These are phyloP conservation scores for Pseudois nayaur DNA, from an alignment of 2,113 vertebrate species.

Conservation along the genomic window DNA sequence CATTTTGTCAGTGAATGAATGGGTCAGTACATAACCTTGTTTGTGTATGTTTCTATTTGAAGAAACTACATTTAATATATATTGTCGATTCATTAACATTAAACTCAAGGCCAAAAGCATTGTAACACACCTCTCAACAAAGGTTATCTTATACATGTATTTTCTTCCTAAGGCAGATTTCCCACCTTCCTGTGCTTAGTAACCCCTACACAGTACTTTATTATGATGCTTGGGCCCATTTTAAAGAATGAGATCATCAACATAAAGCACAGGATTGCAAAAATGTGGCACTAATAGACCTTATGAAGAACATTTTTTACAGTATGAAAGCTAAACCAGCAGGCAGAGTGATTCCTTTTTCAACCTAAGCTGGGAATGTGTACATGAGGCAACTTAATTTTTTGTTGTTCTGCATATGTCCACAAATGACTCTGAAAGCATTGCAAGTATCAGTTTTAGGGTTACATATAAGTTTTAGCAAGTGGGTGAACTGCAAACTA, in stretches of 20 bases:
- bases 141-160: not conserved
- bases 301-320: not conserved
- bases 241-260: not conserved
- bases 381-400: not conserved
- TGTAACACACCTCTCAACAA: not conserved
- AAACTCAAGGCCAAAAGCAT: not conserved
- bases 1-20: not conserved
- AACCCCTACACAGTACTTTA: not conserved
- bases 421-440: not conserved
- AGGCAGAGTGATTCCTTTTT: not conserved
- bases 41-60: constrained; percentile 1
- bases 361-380: not conserved
- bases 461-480: not conserved
- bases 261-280: not conserved
- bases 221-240: not conserved
- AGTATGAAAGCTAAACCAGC: not conserved
- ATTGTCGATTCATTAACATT: not conserved
- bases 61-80: not conserved
- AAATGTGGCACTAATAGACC: not conserved
- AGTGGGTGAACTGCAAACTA: not conserved
- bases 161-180: not conserved
- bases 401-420: not conserved
- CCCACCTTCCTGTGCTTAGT: not conserved
- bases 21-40: not conserved
- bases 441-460: not conserved